These are phyloP conservation scores for Vidua macroura DNA, from an alignment of 2,113 vertebrate species.

Conservation along the genomic window DNA sequence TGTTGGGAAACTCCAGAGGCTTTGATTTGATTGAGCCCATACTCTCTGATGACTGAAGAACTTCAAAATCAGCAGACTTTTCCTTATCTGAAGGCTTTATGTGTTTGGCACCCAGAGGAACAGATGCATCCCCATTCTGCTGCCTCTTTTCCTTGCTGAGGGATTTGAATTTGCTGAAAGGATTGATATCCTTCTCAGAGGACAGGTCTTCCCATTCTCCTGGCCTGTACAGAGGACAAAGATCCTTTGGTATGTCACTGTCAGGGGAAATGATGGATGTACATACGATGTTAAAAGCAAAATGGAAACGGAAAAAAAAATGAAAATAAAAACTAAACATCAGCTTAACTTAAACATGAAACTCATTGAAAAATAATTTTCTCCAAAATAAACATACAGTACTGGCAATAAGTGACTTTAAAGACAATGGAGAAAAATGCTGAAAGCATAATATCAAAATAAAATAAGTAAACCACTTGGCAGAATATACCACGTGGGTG, in stretches of 20 bases:
- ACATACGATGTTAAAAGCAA: conserved; percentile 77
- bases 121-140: conserved; percentile 58
- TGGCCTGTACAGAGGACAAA: conserved; percentile 99
- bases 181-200: conserved; percentile 92
- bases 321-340: conserved; percentile 61
- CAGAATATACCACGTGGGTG: not conserved
- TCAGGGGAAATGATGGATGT: conserved; percentile 77
- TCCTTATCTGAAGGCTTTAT: conserved; percentile 38
- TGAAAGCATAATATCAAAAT: not conserved
- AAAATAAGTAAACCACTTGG: not conserved
- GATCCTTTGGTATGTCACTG: conserved; percentile 98
- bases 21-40: conserved; percentile 29
- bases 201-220: conserved; percentile 97
- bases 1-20: conserved; percentile 32
- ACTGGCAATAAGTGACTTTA: conserved; percentile 23
- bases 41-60: conserved; percentile 41
- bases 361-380: conserved; percentile 13
- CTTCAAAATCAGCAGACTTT: conserved; percentile 59
- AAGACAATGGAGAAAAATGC: not conserved
- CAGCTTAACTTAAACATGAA: conserved; percentile 52
- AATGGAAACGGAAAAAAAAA: conserved; percentile 62
- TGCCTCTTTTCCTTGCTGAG: conserved; percentile 81
- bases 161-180: conserved; percentile 93
- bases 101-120: conserved; percentile 4
- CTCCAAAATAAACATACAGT: conserved; percentile 52